Base-by-base conservation (phyloP, 2,888 invertebrate genomes). In the Muscina levida region DNA sequence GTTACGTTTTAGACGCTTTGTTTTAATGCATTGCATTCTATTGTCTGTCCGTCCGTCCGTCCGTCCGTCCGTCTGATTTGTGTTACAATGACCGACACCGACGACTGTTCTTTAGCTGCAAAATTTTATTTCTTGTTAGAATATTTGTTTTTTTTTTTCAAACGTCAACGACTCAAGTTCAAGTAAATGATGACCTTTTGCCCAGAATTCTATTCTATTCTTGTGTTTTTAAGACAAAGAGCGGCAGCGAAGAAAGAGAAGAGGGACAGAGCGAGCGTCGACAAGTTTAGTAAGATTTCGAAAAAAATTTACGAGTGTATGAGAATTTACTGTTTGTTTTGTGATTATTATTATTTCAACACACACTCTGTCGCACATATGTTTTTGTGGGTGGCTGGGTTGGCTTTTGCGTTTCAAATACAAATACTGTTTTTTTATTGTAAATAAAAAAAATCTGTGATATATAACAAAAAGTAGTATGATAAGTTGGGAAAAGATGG, bases 101-200 rank as follows among this genome's bases (percentile, higher is more conserved):
- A 66, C 42, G 42, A 48, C 19, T 44, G n/a, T 70, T 26, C 62
- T 67, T 56, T 70, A 66, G 56, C 72, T 66, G 26, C 37, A 17
- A 17, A 15, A 17, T 46, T 17, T 48, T 48, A 8, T 53, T 44
- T 44, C 8, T 22, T 31, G n/a, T 68, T n/a, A n/a, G n/a, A n/a
- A n/a, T n/a, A n/a, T n/a, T n/a, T n/a, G n/a, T n/a, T n/a, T n/a
- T 51, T 51, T 42, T 13, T 22, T 44, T 70, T 72, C 39, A 8
- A n/a, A 57, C 59, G 78, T 10, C 11, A 11, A 75, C 77, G 74
- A 83, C 78, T 83, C 85, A 85, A 85, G 85, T 85, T 85, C 85
- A 85, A 85, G 84, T 82, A 77, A 84, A 82, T 80, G n/a, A n/a
- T n/a, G 80, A 82, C 82, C 84, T 84, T 84, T 83, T 70, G 51